A percentile compares a stretch with the other conserved stretches of the same genome.
Evolutionary conservation across 2,113 vertebrate genomes (phyloP).

Genomic region (Callipepla squamata): DNA sequence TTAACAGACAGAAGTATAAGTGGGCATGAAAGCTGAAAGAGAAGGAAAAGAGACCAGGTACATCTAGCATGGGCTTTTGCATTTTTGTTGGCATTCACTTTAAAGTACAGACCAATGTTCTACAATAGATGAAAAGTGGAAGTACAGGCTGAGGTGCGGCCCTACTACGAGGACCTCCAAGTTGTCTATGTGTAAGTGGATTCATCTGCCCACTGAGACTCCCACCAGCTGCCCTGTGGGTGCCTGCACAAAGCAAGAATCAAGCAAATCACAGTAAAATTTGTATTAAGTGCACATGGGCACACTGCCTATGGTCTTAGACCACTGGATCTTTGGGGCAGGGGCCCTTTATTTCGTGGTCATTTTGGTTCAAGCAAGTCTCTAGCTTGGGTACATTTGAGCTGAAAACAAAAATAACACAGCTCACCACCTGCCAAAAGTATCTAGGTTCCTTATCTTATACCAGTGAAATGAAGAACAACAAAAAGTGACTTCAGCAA

Average conservation of each 20-base stretch:
- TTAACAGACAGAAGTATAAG: not conserved
- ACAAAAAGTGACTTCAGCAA: not conserved
- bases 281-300: not conserved
- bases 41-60: not conserved
- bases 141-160: not conserved
- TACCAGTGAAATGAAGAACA: not conserved
- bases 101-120: not conserved
- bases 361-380: not conserved
- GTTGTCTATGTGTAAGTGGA: accelerated
- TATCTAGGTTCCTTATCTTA: not conserved
- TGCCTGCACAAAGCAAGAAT: not conserved
- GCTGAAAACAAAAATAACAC: not conserved
- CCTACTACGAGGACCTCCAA: not conserved
- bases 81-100: not conserved
- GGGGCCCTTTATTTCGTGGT: not conserved
- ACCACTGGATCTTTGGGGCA: not conserved
- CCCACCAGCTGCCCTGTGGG: not conserved
- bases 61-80: not conserved
- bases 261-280: not conserved
- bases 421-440: not conserved
- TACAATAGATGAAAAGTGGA: not conserved
- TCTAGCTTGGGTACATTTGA: not conserved
- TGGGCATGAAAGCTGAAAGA: not conserved
- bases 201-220: not conserved
- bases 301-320: not conserved